Base-by-base conservation (phyloP, 2,113 vertebrate genomes). In the Sarotherodon lohbergeri region DNA sequence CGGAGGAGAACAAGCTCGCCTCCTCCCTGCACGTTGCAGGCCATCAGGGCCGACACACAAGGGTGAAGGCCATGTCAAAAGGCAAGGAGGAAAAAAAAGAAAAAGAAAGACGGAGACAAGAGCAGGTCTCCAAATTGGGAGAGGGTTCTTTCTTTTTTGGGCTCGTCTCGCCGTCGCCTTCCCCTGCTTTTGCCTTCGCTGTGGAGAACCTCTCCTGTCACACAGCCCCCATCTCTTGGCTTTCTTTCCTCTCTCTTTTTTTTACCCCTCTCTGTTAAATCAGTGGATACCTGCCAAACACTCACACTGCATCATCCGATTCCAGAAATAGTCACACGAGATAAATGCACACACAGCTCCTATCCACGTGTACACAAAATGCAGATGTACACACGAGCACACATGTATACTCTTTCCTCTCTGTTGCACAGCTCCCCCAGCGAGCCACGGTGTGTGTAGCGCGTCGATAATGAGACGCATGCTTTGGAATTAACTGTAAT, bases 401-500 rank as follows among this genome's bases (percentile, higher is more conserved):
- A 80, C 48, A 56, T 17, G 27, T 32, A 43, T 19, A 46, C 78
- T 29, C 66, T 36, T 41, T 61, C 36, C 57, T 63, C 56, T 78
- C 52, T 63, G 43, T 61, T 57, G 84, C 86, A 12, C 50, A 24
- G 78, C 63, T 81, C 61, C 81, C n/a, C 56, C 52, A 52, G 57
- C 14, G 27, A 87, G 56, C 43, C 5, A 4, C 9, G 2, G 43
- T 56, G 9, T 61, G 66, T 83, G 48, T 79, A 5, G n/a, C 9
- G 4, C 86, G 54, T 59, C 59, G 46, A 88, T 92, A 94, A 94
- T 92, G 87, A 93, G 83, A 86, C 81, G 81, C 59, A 88, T 83
- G 86, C 82, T 92, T 82, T 80, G 61, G 82, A 86, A 90, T 81
- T 87, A 85, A 85, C 81, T 89, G 86, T 91, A 92, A 96, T 95